Evolutionary conservation across 2,113 vertebrate species (phyloP).

Genomic region (Gambusia holbrooki): DNA sequence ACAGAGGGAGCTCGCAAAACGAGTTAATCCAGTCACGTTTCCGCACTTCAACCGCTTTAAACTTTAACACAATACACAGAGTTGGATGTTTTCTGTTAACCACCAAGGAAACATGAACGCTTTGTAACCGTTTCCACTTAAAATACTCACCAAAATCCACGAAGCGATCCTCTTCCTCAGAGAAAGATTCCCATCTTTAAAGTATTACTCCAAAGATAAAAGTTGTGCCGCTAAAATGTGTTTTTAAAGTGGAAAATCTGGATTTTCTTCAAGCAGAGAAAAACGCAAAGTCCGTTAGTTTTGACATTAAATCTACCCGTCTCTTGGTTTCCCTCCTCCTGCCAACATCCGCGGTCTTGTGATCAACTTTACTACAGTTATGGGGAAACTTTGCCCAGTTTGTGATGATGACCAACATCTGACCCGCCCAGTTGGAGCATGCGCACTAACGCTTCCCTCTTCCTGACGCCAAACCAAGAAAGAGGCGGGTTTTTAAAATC

Average conservation of each 20-base stretch:
- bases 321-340: not conserved
- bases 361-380: slow-evolving; percentile 53
- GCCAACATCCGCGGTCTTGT: not conserved
- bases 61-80: not conserved
- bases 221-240: no score
- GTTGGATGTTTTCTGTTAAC: no score
- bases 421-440: slow-evolving; percentile 46
- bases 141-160: slow-evolving; percentile 41
- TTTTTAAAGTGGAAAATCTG: not conserved
- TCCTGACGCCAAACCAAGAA: not conserved
- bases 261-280: not conserved
- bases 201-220: not conserved
- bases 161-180: not conserved
- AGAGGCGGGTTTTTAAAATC: slow-evolving; percentile 7
- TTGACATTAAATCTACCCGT: not conserved
- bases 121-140: not conserved
- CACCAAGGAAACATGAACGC: not conserved
- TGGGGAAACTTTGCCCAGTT: slow-evolving; percentile 37
- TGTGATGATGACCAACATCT: slow-evolving; percentile 6
- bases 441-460: slow-evolving; percentile 18
- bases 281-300: not conserved
- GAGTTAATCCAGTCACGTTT: not conserved
- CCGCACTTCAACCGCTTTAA: not conserved
- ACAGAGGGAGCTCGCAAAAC: not conserved
- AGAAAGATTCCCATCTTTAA: slow-evolving; percentile 2